Evolutionary conservation across 53 echinoderm and acorn worm genomes (phyloP).

Genomic region (Holothuria scabra): DNA sequence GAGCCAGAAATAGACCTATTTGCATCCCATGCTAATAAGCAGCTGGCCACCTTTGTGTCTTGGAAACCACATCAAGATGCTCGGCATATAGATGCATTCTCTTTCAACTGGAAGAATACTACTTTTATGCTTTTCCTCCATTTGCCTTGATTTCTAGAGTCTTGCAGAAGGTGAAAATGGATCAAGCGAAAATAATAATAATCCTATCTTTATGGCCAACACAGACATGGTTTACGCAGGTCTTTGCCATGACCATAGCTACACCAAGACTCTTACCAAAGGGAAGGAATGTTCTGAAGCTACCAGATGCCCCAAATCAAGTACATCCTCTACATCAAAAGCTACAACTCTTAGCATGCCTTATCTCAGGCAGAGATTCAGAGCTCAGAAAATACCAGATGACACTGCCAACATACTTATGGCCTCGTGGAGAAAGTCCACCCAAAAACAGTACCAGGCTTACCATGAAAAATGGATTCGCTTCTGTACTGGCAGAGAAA

Average conservation of each 20-base stretch:
- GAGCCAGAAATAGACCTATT: not conserved
- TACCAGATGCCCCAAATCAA: not conserved
- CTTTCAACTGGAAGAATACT: constrained; percentile 8
- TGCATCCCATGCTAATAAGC: not conserved
- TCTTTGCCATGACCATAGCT: constrained; percentile 19
- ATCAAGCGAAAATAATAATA: not conserved
- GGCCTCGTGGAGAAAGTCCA: too few relatives aligned
- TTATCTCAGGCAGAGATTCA: too few relatives aligned
- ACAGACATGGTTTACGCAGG: constrained; percentile 14
- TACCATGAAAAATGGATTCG: too few relatives aligned
- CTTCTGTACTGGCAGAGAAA: too few relatives aligned
- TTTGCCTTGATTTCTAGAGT: constrained; percentile 24
- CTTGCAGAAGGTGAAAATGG: too few relatives aligned
- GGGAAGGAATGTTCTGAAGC: constrained; percentile 1
- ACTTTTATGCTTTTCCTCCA: constrained; percentile 27
- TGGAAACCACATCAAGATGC: not conserved
- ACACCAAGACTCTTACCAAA: constrained; percentile 27
- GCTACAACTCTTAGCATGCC: too few relatives aligned
- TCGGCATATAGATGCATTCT: constrained; percentile 4
- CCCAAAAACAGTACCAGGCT: too few relatives aligned
- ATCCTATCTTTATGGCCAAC: constrained; percentile 5
- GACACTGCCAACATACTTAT: too few relatives aligned
- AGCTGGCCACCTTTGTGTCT: too few relatives aligned
- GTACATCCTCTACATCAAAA: too few relatives aligned
- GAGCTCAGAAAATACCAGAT: too few relatives aligned